Percentiles rank a stretch among this genome's conserved stretches.
Conservation (phyloP, 1,140 invertebrate genomes). For the Orussus abietinus region DNA sequence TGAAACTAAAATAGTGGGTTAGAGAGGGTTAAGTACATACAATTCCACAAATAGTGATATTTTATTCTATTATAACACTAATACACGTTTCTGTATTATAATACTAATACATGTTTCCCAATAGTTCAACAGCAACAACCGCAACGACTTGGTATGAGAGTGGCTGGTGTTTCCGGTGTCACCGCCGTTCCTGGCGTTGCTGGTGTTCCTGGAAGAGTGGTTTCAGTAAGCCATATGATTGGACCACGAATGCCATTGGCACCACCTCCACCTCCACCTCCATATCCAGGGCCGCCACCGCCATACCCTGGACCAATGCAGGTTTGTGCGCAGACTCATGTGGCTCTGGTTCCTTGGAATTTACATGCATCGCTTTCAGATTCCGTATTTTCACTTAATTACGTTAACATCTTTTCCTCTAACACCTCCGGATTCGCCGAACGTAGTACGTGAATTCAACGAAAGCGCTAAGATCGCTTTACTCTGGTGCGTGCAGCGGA, state of each 20-base stretch:
- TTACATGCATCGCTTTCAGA: slow-evolving; percentile 38
- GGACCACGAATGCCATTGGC: slow-evolving; percentile 49
- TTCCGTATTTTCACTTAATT: slow-evolving; percentile 27
- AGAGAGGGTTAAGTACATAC: too few relatives aligned
- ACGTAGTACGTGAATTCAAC: slow-evolving; percentile 20
- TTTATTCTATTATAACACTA: too few relatives aligned
- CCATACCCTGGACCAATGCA: slow-evolving; percentile 49
- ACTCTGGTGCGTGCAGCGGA: too few relatives aligned
- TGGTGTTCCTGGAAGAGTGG: slow-evolving; percentile 43
- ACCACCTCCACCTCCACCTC: slow-evolving; percentile 62
- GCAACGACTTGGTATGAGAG: slow-evolving; percentile 40
- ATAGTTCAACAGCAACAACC: slow-evolving; percentile 37
- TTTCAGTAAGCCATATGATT: slow-evolving; percentile 48
- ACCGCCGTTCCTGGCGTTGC: slow-evolving; percentile 15
- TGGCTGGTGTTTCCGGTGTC: slow-evolving; percentile 38
- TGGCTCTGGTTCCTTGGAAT: slow-evolving; percentile 13
- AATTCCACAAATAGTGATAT: too few relatives aligned
- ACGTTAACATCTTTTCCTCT: slow-evolving; percentile 24
- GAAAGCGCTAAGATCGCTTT: slow-evolving; percentile 24
- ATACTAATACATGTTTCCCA: slow-evolving; percentile 5
- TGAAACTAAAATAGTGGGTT: too few relatives aligned
- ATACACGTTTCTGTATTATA: too few relatives aligned
- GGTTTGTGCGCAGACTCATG: slow-evolving; percentile 27
- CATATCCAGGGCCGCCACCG: slow-evolving; percentile 60
- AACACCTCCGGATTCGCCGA: too few relatives aligned